Base-by-base conservation (phyloP, 2,797 vertebrate genomes). In the Sebastes jordani region DNA sequence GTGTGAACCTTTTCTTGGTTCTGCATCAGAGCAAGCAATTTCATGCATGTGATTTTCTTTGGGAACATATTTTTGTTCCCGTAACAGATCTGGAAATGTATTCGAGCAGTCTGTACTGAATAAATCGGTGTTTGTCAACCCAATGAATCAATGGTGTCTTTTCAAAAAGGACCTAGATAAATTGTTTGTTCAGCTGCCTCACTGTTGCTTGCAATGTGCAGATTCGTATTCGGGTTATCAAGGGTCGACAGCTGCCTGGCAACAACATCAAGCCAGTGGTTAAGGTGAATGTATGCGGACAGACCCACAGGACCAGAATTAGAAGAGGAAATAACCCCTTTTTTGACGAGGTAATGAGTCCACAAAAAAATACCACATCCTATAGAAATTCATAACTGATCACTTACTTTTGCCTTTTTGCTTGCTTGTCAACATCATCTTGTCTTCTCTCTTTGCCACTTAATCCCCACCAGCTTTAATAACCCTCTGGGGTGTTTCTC, bases 221-320 rank as follows among this genome's bases (percentile, higher is more conserved):
- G 98, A 97, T 99, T 81, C 97, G 98, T 2, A 78, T 99, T 85
- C 94, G 97, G 66, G 89, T 99, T 62, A 97, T 98, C 1, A 96
- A 98, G 87, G 96, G 96, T 59, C 96, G 98, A 25, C 98, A 99
- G 85, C 82, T 99, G 71, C 91, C 96, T 36, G 98, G 98, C 76
- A 99, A 99, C 95, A 98, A 99, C 91, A 95, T 99, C 88, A 98
- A 96, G 72, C 98, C 98, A 0, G 98, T 99, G 62, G 97, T 97
- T 32, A 99, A 99, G 95, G 97, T 97, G 81, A 96, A 96, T 4
- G 20, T 97, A 46, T 98, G 97, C 5, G 96, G 96, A 72, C 96
- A 99, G 74, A 98, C 97, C 11, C 97, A 99, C 82, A 95, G 98
- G 86, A 99, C 98, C 7, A 97, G 98, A 88, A 97, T 99, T 74